Conservation (phyloP, 35 echinoderm and acorn worm species). For the Patiria miniata region DNA sequence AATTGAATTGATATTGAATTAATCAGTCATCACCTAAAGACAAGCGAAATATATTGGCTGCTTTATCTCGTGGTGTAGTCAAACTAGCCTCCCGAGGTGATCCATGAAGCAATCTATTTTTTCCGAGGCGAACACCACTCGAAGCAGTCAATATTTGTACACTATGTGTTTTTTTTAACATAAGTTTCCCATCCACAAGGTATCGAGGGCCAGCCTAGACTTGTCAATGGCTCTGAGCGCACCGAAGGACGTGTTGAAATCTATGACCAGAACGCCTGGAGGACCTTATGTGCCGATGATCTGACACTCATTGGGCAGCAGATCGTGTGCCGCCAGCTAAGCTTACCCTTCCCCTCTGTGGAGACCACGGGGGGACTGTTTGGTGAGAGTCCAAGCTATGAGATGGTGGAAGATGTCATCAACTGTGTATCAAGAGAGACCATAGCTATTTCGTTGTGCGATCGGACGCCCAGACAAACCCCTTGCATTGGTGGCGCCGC, state of each 20-base stretch:
- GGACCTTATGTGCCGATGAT: not conserved
- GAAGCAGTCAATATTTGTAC: too few relatives aligned
- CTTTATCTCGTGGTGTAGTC: too few relatives aligned
- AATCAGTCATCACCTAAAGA: too few relatives aligned
- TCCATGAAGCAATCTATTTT: too few relatives aligned
- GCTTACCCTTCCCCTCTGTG: not conserved
- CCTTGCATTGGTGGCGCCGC: not conserved
- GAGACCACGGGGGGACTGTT: not conserved
- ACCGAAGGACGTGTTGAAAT: constrained; percentile 2
- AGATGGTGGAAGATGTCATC: not conserved
- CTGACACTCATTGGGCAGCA: not conserved
- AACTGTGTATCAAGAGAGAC: not conserved
- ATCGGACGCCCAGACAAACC: not conserved
- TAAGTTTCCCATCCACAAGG: too few relatives aligned
- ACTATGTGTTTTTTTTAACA: too few relatives aligned
- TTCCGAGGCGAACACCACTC: too few relatives aligned
- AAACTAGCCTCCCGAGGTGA: too few relatives aligned
- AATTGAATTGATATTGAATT: too few relatives aligned
- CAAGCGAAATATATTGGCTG: too few relatives aligned
- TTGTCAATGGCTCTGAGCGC: not conserved
- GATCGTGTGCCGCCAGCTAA: not conserved
- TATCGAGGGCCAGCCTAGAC: not conserved
- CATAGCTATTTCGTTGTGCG: not conserved
- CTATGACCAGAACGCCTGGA: not conserved
- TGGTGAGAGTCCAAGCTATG: not conserved